Percentiles rank a stretch among this genome's conserved stretches.
Evolutionary conservation across 2,888 invertebrate genomes (phyloP).

Genomic region (Meghimatium bilineatum): DNA sequence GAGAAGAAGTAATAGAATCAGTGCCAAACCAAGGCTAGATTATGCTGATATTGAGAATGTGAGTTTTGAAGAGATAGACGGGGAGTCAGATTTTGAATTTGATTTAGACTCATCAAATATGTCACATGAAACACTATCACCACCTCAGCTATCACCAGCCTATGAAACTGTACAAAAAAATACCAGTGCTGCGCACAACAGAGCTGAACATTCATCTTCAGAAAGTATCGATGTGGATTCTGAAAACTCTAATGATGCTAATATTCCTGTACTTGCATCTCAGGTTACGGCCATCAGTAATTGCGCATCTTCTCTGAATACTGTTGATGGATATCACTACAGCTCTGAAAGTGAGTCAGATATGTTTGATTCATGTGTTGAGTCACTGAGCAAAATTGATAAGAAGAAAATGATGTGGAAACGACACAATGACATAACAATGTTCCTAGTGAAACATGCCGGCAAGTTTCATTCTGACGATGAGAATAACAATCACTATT

Average conservation of each 20-base stretch:
- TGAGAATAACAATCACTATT: constrained; percentile 18
- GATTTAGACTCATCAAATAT: not conserved
- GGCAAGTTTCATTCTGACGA: constrained; percentile 18
- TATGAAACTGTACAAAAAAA: not conserved
- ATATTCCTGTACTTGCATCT: not conserved
- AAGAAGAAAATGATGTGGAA: constrained; percentile 20
- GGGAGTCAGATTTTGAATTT: constrained; percentile 13
- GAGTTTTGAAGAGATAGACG: constrained; percentile 16
- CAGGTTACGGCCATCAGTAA: not conserved
- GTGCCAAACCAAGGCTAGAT: constrained; percentile 15
- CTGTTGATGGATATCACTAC: constrained; percentile 8
- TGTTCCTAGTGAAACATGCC: constrained; percentile 36
- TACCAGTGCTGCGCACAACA: not conserved
- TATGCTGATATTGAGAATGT: constrained; percentile 19
- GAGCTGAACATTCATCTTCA: not conserved
- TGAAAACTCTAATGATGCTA: not conserved
- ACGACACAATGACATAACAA: constrained; percentile 27
- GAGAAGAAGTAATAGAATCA: constrained; percentile 26
- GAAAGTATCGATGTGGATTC: not conserved
- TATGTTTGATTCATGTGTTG: constrained; percentile 4
- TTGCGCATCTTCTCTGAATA: not conserved
- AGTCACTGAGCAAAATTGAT: not conserved
- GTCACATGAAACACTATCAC: not conserved
- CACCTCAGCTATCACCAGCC: not conserved
- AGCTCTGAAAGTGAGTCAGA: constrained; percentile 43